Percentiles rank a stretch among this genome's conserved stretches.
These are phyloP conservation scores for Vannuccia rotundouncinata DNA, from an alignment of 2,888 invertebrate genomes.

Conservation along the genomic window DNA sequence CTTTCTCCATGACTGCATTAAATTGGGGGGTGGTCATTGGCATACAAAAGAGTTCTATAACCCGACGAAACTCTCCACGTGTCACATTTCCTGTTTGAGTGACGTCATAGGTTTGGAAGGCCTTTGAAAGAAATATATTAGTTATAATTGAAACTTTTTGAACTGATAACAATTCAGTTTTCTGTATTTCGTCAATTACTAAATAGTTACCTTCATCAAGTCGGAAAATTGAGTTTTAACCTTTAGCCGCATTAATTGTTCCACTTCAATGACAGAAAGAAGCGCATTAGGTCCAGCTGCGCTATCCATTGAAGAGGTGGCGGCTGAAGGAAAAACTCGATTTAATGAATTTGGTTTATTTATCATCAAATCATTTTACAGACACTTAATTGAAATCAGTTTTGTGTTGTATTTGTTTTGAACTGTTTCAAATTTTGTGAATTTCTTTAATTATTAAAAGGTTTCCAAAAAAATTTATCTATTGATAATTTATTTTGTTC, in stretches of 20 bases:
- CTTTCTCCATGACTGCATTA: constrained; percentile 51
- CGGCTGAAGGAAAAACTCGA: too few relatives aligned
- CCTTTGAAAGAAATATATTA: constrained; percentile 47
- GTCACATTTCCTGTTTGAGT: constrained; percentile 46
- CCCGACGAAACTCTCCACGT: constrained; percentile 52
- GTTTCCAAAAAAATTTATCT: too few relatives aligned
- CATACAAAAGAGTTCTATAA: constrained; percentile 50
- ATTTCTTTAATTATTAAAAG: too few relatives aligned
- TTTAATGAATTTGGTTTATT: too few relatives aligned
- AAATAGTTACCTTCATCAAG: constrained; percentile 49
- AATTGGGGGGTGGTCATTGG: constrained; percentile 52
- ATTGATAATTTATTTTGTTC: too few relatives aligned
- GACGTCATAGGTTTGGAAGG: constrained; percentile 49
- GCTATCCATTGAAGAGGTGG: not conserved
- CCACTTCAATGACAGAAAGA: constrained; percentile 50
- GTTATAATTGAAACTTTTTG: too few relatives aligned
- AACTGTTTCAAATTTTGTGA: too few relatives aligned
- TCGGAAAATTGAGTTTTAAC: constrained; percentile 47
- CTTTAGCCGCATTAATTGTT: constrained; percentile 48
- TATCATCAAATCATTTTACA: too few relatives aligned
- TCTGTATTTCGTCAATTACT: too few relatives aligned
- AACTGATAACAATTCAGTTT: too few relatives aligned
- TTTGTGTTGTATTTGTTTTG: too few relatives aligned
- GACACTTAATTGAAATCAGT: too few relatives aligned
- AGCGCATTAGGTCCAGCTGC: constrained; percentile 38